phyloP scores from a whole-genome alignment of 2,113 vertebrate genomes.

The Chaetura pelagica region DNA sequence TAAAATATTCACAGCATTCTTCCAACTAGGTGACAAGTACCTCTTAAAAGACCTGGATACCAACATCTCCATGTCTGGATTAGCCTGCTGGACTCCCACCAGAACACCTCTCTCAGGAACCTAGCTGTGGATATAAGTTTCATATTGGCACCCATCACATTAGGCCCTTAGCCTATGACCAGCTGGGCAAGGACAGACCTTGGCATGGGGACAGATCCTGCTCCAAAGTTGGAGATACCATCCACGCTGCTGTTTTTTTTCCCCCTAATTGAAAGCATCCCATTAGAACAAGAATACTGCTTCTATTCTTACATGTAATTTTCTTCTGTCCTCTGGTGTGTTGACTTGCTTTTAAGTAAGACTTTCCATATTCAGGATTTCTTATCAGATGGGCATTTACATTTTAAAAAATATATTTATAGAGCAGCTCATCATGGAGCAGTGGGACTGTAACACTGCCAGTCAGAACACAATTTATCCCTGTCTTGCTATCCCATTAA shows the following conservation, averaged over 20 bases:
- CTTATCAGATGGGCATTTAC: neutral
- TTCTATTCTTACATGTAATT: neutral
- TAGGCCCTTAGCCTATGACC: neutral
- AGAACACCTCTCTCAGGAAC: neutral
- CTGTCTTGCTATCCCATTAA: neutral
- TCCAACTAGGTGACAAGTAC: neutral
- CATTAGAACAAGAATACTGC: neutral
- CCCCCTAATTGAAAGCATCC: neutral
- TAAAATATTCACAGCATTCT: neutral
- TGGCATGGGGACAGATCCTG: neutral
- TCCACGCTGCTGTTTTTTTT: neutral
- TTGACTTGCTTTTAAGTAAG: neutral
- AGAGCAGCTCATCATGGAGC: neutral
- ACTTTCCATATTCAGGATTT: neutral
- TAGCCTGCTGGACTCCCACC: neutral
- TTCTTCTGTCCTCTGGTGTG: neutral
- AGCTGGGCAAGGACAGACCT: neutral
- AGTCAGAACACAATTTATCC: slow-evolving; percentile 22
- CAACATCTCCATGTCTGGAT: neutral
- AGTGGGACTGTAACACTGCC: neutral
- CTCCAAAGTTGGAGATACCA: neutral
- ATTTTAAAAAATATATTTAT: neutral
- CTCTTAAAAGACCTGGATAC: neutral
- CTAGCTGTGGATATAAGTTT: neutral
- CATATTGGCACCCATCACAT: neutral